Base-by-base conservation (phyloP, 2,888 invertebrate genomes). In the Notodonta dromedarius region DNA sequence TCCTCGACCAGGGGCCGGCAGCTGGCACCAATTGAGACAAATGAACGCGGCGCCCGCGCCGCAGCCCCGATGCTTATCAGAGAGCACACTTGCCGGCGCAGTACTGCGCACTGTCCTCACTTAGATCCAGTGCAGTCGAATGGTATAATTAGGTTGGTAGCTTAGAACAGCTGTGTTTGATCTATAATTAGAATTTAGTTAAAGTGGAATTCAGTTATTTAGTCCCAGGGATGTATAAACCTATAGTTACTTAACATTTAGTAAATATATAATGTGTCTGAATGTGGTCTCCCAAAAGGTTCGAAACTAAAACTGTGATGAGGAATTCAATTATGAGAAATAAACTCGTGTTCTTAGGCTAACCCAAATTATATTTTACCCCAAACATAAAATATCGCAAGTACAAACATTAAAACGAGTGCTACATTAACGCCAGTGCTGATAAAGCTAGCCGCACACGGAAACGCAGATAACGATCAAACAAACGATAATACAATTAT, bases 1-100 rank as follows among this genome's bases (percentile, higher is more conserved):
- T 62, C 62, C 64, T 74, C 69, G 71, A 44, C n/a, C 42, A 24
- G 77, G 77, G 76, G 73, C 69, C 74, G 77, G 82, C 88, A 88
- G 88, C 86, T 87, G 89, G 76, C 71, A 72, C 78, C 88, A 90
- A 91, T 91, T 91, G 90, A 87, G 76, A 83, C 84, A 85, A 90
- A 89, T 87, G 87, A 88, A 75, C 71, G 65, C 86, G 91, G 90
- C 90, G 91, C 91, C 86, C 91, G 90, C 90, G 91, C 91, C 90
- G 79, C 74, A 58, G 44, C 24, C 58, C 56, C 70, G 73, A 74
- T 71, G 57, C 56, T 62, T 69, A 74, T 66, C 60, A 57, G 2
- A 62, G 67, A 60, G 67, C 62, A 32, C 52, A 39, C 54, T 54
- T n/a, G 74, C 70, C 74, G 70, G 64, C 13, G 59, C 65, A 55